Base-by-base conservation (phyloP, 2,888 invertebrate species). In the Amphipoea lucens region DNA sequence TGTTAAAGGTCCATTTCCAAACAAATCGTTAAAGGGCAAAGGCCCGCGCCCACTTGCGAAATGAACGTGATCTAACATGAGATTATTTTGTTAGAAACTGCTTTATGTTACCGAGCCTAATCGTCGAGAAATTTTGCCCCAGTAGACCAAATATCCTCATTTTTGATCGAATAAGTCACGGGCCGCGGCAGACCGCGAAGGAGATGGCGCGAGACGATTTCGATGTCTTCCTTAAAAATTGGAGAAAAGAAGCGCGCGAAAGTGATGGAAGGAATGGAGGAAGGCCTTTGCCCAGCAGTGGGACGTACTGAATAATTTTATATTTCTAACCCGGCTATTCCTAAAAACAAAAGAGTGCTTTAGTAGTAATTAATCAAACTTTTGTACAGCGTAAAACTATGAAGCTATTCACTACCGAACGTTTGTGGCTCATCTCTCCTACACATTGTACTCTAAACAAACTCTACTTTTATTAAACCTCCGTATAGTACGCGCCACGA, bases 11-110 rank as follows among this genome's bases (percentile, higher is more conserved):
- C 73, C 75, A 42, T 79, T 86, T 78, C 78, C 60, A 78, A 84
- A 76, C 78, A 79, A 87, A 84, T 85, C 85, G 79, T 85, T 88
- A 82, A 66, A 86, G 89, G 79, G 78, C 82, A 87, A 78, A 87
- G 71, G 85, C 74, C 78, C 70, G 77, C 85, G 74, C 81, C 81
- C 77, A 84, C 74, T 87, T 89, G 79, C 73, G 79, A 85, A 89
- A 88, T 57, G 12, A 60, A 74, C 57, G 71, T 74, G 63, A 84
- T 57, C 40, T 54, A 66, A 62, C 29, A 23, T 42, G 20, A 57
- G 29, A 63, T 51, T 60, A 67, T 74, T 71, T 66, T 69, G 54
- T 63, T 57, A n/a, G n/a, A 9, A 45, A n/a, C 23, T 11, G 20
- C 11, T 79, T 62, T 48, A 54, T 20, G 40, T 29, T n/a, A 57